These are phyloP conservation scores for Clistopyga incitator DNA, from an alignment of 2,888 invertebrate species.

Conservation along the genomic window DNA sequence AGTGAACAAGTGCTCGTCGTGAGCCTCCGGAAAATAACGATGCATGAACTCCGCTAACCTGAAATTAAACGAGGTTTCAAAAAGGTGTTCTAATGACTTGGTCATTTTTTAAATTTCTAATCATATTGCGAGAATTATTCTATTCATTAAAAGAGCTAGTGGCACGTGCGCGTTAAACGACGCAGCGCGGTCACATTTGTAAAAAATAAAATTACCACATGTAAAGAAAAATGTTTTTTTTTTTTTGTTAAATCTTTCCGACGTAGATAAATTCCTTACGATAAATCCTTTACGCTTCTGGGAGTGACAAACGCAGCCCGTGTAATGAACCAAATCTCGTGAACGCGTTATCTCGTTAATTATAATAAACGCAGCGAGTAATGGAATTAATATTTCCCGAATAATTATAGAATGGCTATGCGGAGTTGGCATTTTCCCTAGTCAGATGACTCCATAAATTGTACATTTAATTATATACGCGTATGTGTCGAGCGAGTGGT, in stretches of 20 bases:
- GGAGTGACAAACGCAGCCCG: too few relatives aligned
- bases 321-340: too few relatives aligned
- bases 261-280: too few relatives aligned
- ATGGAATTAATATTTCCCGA: too few relatives aligned
- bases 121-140: not conserved
- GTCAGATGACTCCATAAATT: conserved; percentile 10
- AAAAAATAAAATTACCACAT: too few relatives aligned
- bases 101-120: not conserved
- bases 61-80: conserved; percentile 44
- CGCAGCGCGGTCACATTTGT: too few relatives aligned
- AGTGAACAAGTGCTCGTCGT: conserved; percentile 92
- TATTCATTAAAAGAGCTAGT: not conserved
- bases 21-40: conserved; percentile 89
- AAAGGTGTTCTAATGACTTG: not conserved
- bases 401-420: not conserved
- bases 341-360: too few relatives aligned
- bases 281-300: too few relatives aligned
- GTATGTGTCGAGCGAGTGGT: not conserved
- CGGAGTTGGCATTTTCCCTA: not conserved
- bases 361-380: too few relatives aligned
- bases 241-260: too few relatives aligned
- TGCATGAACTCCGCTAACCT: conserved; percentile 93
- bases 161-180: not conserved
- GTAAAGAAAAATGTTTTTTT: too few relatives aligned
- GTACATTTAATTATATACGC: conserved; percentile 12